phyloP scores from a whole-genome alignment of 2,888 invertebrate species.

The Scaptomyza parva region DNA sequence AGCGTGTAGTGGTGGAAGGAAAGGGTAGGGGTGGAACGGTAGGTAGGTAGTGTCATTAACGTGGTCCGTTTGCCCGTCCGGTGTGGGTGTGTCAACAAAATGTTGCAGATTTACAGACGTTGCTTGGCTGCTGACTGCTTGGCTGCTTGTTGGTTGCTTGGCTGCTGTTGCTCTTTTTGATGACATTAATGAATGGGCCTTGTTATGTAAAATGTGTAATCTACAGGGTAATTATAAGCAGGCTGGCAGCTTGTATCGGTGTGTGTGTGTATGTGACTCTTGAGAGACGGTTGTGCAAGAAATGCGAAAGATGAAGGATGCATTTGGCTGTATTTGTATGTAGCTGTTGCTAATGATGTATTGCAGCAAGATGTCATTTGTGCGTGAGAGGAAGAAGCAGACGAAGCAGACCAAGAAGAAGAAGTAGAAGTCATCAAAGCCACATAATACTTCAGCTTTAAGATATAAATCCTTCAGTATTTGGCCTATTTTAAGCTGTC shows the following conservation, averaged over 20 bases:
- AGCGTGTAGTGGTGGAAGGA: neutral
- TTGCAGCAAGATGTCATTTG: conserved; percentile 32
- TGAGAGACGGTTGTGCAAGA: conserved; percentile 37
- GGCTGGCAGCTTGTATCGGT: conserved; percentile 38
- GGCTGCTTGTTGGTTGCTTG: conserved; percentile 9
- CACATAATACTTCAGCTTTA: neutral
- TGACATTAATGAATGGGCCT: conserved; percentile 79
- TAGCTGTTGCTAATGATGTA: conserved; percentile 38
- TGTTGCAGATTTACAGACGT: conserved; percentile 72
- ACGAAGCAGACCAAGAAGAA: neutral
- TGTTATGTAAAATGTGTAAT: conserved; percentile 76
- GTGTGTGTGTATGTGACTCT: conserved; percentile 6
- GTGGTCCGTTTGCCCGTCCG: conserved; percentile 57
- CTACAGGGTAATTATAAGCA: conserved; percentile 76
- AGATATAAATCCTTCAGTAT: neutral
- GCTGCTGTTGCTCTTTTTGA: conserved; percentile 64
- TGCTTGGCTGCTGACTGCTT: conserved; percentile 23
- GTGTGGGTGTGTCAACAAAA: conserved; percentile 71
- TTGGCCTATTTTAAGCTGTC: neutral
- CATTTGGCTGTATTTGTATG: conserved; percentile 18
- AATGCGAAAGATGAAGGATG: conserved; percentile 18
- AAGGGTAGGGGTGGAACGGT: neutral
- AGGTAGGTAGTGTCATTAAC: conserved; percentile 56
- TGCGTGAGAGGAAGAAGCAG: neutral
- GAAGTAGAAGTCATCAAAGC: conserved; percentile 3